A percentile compares a stretch with the other conserved stretches of the same genome.
phyloP scores from a whole-genome alignment of 1,140 invertebrate species.

The Pseudomyrmex flavicornis region DNA sequence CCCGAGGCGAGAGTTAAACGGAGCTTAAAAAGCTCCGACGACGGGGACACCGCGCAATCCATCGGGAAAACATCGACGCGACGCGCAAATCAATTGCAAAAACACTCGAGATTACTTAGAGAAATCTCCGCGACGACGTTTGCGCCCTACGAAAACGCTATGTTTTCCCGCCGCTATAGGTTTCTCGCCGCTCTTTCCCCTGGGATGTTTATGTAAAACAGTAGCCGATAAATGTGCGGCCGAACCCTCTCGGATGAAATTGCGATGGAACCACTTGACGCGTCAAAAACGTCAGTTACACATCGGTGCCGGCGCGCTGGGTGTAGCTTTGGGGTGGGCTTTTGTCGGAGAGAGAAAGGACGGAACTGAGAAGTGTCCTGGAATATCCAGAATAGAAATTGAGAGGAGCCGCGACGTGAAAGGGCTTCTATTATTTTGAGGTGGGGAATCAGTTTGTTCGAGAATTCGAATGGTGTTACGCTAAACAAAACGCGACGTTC shows the following conservation, averaged over 20 bases:
- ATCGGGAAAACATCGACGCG: background rate
- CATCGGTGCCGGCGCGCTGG: conserved; percentile 33
- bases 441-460: conserved; percentile 24
- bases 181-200: conserved; percentile 18
- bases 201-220: conserved; percentile 83
- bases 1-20: conserved; percentile 83
- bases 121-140: conserved; percentile 66
- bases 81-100: conserved; percentile 82
- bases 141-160: conserved; percentile 5
- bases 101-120: conserved; percentile 79
- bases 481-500: conserved; percentile 14
- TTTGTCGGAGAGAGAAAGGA: conserved; percentile 39
- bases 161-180: background rate
- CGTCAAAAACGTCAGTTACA: conserved; percentile 84
- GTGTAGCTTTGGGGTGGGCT: conserved; percentile 26
- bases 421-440: conserved; percentile 57
- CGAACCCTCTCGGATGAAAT: conserved; percentile 51
- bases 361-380: conserved; percentile 27
- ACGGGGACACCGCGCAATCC: conserved; percentile 27
- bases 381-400: conserved; percentile 49
- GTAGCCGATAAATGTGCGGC: conserved; percentile 66
- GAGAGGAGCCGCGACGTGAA: conserved; percentile 1
- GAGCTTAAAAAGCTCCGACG: conserved; percentile 79
- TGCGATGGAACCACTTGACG: conserved; percentile 79
- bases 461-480: background rate